These are phyloP conservation scores for Microctonus aethiopoides DNA, from an alignment of 2,888 invertebrate species.

Conservation along the genomic window DNA sequence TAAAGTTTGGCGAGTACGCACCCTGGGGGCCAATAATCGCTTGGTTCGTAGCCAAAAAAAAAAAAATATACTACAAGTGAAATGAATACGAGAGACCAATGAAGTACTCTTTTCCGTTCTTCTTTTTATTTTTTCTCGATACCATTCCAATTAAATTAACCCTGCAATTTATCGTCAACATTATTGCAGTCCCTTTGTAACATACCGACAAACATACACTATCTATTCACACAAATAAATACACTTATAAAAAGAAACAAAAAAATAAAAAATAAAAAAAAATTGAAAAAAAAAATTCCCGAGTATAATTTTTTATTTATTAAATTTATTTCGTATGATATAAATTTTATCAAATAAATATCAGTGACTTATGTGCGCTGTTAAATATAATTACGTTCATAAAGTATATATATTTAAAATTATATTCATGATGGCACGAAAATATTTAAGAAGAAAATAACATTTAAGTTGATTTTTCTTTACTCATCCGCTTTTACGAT, in stretches of 20 bases:
- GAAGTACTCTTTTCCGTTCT: background rate
- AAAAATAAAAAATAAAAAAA: too few species aligned
- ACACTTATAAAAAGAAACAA: background rate
- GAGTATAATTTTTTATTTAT: too few species aligned
- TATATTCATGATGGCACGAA: background rate
- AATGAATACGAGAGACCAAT: background rate
- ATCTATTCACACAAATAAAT: background rate
- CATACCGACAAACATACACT: background rate
- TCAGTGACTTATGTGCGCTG: background rate
- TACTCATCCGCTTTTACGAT: background rate
- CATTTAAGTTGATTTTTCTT: background rate
- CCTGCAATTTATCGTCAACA: background rate
- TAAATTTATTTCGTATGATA: too few species aligned
- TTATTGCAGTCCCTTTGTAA: constrained; percentile 3
- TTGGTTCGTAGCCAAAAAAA: constrained; percentile 36
- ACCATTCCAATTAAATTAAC: constrained; percentile 27
- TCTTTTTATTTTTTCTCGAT: constrained; percentile 8
- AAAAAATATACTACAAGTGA: background rate
- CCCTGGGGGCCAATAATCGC: constrained; percentile 31
- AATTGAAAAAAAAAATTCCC: too few species aligned
- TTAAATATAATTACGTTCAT: background rate
- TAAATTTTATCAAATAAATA: background rate
- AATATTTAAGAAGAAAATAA: background rate
- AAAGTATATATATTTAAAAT: background rate
- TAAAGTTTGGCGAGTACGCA: constrained; percentile 7